Evolutionary conservation across 2,113 vertebrate genomes (phyloP), one percentile per base, ranked within the genome.

Genomic region (Dolichotis patagonum): DNA sequence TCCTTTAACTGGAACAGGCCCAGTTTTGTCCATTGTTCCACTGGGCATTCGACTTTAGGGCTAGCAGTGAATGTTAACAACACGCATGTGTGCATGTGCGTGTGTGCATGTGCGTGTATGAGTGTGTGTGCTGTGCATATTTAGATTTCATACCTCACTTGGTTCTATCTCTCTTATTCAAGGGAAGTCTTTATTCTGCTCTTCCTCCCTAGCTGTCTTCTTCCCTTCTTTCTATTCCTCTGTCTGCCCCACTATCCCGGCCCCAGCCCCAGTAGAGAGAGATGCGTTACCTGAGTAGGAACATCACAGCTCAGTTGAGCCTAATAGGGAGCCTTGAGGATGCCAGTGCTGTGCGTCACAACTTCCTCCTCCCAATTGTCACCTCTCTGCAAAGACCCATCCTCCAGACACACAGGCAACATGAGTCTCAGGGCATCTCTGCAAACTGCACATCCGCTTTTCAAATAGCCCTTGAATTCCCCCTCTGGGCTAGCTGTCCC

Each of bases 351-450:
- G 38, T 7, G 12, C 32, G n/a, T 28, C 28, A 28, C 38, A 24
- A 20, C 20, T 22, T 22, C 1, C 35, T 38, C 19, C 38, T 81
- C 46, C 62, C 28, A 2, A 11, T 30, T 26, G 7, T 17, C 4
- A 9, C 7, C 56, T 78, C 56, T 9, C n/a, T 0, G 1, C 30
- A 71, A 20, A 41, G 2, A 8, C n/a, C 28, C 28, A 0, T 20
- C 87, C 77, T 80, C 22, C 43, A 17, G 5, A 60, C 30, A 9
- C 2, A 2, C 0, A 0, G 13, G 32, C 0, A 26, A 3, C 4
- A 0, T 0, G 2, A 9, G 41, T 32, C 56, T 54, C 7, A 30
- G 46, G 35, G 0, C 7, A 5, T 81, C 49, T 80, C 46, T 30
- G 49, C 17, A 54, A 17, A n/a, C 58, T 19, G 3, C 30, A 13